Evolutionary conservation across 1,140 invertebrate species (phyloP).

Genomic region (Drosophila leontia): DNA sequence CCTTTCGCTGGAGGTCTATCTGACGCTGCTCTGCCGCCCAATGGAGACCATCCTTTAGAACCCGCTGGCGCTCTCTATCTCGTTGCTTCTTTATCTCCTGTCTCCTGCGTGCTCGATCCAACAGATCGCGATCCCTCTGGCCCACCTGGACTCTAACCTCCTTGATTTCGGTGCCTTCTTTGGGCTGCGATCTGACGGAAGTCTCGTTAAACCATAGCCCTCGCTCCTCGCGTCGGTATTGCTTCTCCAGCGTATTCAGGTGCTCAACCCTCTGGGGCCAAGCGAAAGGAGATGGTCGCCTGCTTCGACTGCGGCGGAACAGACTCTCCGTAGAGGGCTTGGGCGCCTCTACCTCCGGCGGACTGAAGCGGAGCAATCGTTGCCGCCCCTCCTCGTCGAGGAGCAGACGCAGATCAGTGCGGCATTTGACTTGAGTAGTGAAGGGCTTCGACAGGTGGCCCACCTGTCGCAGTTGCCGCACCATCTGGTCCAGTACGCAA

Average conservation of each 20-base stretch:
- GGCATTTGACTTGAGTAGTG: neutral
- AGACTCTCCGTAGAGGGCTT: neutral
- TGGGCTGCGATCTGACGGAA: no score
- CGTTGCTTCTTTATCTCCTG: neutral
- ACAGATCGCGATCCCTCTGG: neutral
- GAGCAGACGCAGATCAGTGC: neutral
- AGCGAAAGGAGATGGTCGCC: neutral
- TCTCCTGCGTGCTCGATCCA: neutral
- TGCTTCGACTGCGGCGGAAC: neutral
- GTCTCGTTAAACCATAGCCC: neutral
- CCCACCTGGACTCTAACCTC: neutral
- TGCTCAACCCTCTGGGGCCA: constrained; percentile 12
- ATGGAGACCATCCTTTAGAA: neutral
- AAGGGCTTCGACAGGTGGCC: constrained; percentile 14
- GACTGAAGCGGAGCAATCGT: neutral
- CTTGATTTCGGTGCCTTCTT: neutral
- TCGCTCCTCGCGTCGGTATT: constrained; percentile 12
- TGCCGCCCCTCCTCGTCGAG: constrained; percentile 9
- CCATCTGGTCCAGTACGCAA: constrained; percentile 12
- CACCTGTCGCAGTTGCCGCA: constrained; percentile 3
- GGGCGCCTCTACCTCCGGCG: neutral
- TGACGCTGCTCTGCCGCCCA: neutral
- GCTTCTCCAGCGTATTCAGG: constrained; percentile 5
- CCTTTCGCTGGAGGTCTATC: neutral
- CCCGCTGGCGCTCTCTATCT: neutral